These are phyloP conservation scores for Myzus persicae DNA, from an alignment of 1,140 invertebrate genomes.

Conservation along the genomic window DNA sequence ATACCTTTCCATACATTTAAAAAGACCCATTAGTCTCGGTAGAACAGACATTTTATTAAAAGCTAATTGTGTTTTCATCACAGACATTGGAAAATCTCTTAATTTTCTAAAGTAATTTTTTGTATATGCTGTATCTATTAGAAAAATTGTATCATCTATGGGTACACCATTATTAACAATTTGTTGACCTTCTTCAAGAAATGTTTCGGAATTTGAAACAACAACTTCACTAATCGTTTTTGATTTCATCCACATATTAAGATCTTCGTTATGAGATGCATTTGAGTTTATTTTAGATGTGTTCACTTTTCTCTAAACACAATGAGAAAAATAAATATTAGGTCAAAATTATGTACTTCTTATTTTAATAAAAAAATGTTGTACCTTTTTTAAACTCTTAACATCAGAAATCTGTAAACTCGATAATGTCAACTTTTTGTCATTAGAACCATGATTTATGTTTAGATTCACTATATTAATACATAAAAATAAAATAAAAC, in stretches of 20 bases:
- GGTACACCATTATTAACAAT: constrained; percentile 2
- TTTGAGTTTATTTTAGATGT: not conserved
- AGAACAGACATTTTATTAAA: not conserved
- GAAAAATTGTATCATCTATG: not conserved
- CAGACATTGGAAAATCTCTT: not conserved
- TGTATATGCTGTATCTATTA: constrained; percentile 14
- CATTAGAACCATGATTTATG: not conserved
- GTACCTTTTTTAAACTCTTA: constrained; percentile 28
- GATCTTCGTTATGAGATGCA: not conserved
- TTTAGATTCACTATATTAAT: not conserved
- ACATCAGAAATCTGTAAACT: not conserved
- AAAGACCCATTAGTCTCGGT: constrained; percentile 38
- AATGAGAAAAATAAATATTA: not conserved
- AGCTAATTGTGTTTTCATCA: constrained; percentile 39
- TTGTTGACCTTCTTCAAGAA: constrained; percentile 13
- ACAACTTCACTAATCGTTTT: not conserved
- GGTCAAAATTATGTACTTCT: not conserved
- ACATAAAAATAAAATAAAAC: not conserved
- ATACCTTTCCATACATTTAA: constrained; percentile 39
- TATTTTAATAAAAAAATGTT: constrained; percentile 1
- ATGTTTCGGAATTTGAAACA: not conserved
- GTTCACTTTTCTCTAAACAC: not conserved
- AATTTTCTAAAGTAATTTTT: constrained; percentile 18
- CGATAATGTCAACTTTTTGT: not conserved
- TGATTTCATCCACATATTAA: not conserved